Evolutionary conservation across 2,113 vertebrate genomes (phyloP).

Genomic region (Salvelinus namaycush): DNA sequence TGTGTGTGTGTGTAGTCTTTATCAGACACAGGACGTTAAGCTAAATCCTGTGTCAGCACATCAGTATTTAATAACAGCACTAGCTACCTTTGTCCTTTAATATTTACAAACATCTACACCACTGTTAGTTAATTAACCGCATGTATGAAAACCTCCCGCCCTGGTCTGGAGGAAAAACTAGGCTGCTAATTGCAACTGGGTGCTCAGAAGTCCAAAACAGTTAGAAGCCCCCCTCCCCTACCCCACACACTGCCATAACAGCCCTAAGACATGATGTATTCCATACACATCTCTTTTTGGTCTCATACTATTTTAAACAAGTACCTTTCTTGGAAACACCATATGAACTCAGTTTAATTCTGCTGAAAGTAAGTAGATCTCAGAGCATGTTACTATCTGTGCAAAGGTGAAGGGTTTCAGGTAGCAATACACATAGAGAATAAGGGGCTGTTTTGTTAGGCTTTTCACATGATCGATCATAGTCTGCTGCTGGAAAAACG

Average conservation of each 20-base stretch:
- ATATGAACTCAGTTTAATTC: too few species aligned
- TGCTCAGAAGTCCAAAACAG: conserved; percentile 40
- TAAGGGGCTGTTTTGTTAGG: too few species aligned
- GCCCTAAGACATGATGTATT: conserved; percentile 9
- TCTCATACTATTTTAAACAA: conserved; percentile 25
- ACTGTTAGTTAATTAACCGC: conserved; percentile 68
- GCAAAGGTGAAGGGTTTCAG: too few species aligned
- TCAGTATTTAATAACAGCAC: conserved; percentile 67
- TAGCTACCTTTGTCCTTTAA: conserved; percentile 73
- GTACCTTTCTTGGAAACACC: background rate
- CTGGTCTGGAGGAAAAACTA: conserved; percentile 28
- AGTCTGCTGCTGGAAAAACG: too few species aligned
- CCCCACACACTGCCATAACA: background rate
- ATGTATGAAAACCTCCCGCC: conserved; percentile 37
- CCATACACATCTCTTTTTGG: background rate
- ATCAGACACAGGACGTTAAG: conserved; percentile 63
- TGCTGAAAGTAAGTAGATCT: background rate
- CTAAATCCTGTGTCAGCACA: conserved; percentile 71
- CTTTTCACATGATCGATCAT: too few species aligned
- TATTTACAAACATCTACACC: conserved; percentile 74
- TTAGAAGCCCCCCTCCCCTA: conserved; percentile 3
- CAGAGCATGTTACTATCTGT: background rate
- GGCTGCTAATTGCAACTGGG: conserved; percentile 47
- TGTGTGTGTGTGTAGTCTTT: conserved; percentile 64
- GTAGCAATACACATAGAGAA: too few species aligned